Conservation (phyloP, 2,888 invertebrate species). For the Muschampia plurimacula region DNA sequence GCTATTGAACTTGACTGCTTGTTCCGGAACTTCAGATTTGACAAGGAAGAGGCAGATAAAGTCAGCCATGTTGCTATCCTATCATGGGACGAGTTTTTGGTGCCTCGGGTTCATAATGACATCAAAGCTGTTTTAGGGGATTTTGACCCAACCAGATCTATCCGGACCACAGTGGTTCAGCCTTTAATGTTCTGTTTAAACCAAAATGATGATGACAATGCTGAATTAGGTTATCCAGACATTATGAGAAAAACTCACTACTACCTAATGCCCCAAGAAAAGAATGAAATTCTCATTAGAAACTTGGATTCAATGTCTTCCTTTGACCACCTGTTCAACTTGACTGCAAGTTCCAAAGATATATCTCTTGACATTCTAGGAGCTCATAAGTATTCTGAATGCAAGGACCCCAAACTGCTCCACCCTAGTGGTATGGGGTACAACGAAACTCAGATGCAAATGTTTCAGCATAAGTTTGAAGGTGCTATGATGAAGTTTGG, state of each 20-base stretch:
- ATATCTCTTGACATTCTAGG: slow-evolving; percentile 71
- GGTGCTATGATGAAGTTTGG: slow-evolving; percentile 82
- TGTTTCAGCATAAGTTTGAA: slow-evolving; percentile 81
- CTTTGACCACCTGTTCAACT: slow-evolving; percentile 73
- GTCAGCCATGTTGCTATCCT: slow-evolving; percentile 84
- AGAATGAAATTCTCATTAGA: slow-evolving; percentile 64
- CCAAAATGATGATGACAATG: slow-evolving; percentile 76
- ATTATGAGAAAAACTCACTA: slow-evolving; percentile 80
- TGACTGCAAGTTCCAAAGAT: slow-evolving; percentile 59
- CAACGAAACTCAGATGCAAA: slow-evolving; percentile 77
- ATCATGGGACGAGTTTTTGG: slow-evolving; percentile 88
- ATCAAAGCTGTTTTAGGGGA: slow-evolving; percentile 83
- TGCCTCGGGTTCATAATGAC: slow-evolving; percentile 85
- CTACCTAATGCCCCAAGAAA: slow-evolving; percentile 65
- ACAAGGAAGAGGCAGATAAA: slow-evolving; percentile 76
- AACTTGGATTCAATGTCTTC: slow-evolving; percentile 76
- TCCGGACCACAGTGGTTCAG: slow-evolving; percentile 64
- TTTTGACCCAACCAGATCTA: slow-evolving; percentile 74
- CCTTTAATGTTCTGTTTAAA: slow-evolving; percentile 76
- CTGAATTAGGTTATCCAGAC: slow-evolving; percentile 71
- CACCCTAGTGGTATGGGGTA: slow-evolving; percentile 65
- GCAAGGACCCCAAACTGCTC: slow-evolving; percentile 71
- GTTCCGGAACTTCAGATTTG: slow-evolving; percentile 85
- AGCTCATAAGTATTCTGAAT: slow-evolving; percentile 78
- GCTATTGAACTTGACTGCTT: slow-evolving; percentile 88